Evolutionary conservation across 2,113 vertebrate genomes (phyloP), one percentile per base, ranked within the genome.

Genomic region (Narcine bancroftii): DNA sequence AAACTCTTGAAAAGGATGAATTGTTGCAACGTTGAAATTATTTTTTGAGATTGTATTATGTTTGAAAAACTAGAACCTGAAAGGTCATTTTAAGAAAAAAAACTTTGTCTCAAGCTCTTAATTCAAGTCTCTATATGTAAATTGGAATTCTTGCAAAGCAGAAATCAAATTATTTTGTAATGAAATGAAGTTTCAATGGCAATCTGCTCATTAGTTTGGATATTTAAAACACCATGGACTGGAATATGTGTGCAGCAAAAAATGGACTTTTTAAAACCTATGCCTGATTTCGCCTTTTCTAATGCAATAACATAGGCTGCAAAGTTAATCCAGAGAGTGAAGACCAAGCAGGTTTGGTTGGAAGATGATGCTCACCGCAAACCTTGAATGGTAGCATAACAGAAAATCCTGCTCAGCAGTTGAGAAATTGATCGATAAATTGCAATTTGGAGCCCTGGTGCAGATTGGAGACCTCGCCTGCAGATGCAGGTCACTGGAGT

Each of bases 11-110:
- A 91, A 69, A 19, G 65, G 65, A 69, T 91, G 63, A 65, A 69
- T 69, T 91, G 39, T 26, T 66, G 15, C 60, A 69, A 5, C 47
- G 89, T 29, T 85, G 63, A 47, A 69, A 66, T 91, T 24, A 47
- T 69, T 91, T 66, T 91, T 91, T 63, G 66, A 65, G 66, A 69
- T 91, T 91, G 42, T 91, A 69, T 69, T 69, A 39, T 42, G 26
- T 26, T 77, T 69, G 47, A 66, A 69, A 69, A 45, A 9, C 39
- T 69, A 45, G 21, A n/a, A 13, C 21, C 89, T 47, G 39, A 69
- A 45, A 3, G 39, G 11, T 47, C n/a, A 39, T 65, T n/a, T n/a
- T n/a, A n/a, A n/a, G n/a, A n/a, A n/a, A n/a, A 42, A 65, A 65
- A 60, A 10, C 47, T 85, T 60, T 36, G 47, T 89, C 0, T 24